These are phyloP conservation scores for Masnerella sp. DNA, from an alignment of 2,888 invertebrate genomes.

Conservation along the genomic window DNA sequence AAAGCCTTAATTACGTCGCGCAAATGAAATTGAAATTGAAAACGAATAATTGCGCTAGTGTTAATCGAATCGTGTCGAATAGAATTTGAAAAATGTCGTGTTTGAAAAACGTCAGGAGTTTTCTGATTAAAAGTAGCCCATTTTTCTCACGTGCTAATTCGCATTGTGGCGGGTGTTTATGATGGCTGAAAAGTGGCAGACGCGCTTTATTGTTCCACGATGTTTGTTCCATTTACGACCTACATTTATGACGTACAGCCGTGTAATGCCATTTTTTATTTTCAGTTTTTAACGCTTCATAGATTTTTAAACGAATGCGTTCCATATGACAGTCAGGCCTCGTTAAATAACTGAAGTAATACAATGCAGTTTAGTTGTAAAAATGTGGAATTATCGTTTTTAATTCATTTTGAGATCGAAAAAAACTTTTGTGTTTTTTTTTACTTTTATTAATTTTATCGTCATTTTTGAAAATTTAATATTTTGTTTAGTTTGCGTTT, in stretches of 20 bases:
- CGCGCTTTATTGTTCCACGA: slow-evolving; percentile 25
- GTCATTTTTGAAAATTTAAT: no score
- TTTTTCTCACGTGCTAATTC: slow-evolving; percentile 28
- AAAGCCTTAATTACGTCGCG: no score
- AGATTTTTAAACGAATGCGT: not conserved
- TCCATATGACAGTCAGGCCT: no score
- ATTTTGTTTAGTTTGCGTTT: no score
- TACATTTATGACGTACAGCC: slow-evolving; percentile 6
- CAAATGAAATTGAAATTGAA: no score
- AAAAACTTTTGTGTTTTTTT: no score
- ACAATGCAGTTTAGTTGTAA: no score
- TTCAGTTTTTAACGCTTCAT: not conserved
- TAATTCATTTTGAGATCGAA: no score
- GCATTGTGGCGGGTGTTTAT: slow-evolving; percentile 20
- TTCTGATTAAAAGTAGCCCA: slow-evolving; percentile 19
- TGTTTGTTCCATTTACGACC: slow-evolving; percentile 25
- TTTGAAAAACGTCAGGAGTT: slow-evolving; percentile 17
- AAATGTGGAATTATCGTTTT: no score
- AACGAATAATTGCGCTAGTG: not conserved
- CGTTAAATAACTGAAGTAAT: no score
- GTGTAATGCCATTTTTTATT: not conserved
- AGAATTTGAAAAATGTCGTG: no score
- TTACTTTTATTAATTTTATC: no score
- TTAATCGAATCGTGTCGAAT: not conserved
- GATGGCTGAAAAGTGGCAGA: slow-evolving; percentile 23